Base-by-base conservation (phyloP, 1,140 invertebrate genomes). In the Cryptotermes secundus region DNA sequence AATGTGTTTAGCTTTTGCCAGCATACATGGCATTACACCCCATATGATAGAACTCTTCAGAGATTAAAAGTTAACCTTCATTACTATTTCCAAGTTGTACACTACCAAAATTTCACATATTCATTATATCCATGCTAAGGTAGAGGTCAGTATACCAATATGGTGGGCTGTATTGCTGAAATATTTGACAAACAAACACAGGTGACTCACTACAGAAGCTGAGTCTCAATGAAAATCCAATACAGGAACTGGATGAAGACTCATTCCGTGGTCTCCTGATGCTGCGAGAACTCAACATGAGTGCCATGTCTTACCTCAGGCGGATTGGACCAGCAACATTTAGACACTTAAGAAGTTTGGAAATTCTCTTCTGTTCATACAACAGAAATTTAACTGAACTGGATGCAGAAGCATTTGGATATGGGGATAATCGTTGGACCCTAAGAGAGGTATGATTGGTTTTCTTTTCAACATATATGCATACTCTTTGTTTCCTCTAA, bases 191-290 rank as follows among this genome's bases (percentile, higher is more conserved):
- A 38, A 4, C 12, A 87, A 82, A 84, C 86, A 49, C 85, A 88
- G 34, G 79, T 85, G 36, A 86, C 14, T 34, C 81, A 16, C 83
- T 87, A 35, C 72, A 87, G 49, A 86, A 80, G 1, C 35, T 87
- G 6, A 86, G 82, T 83, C 81, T 87, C 12, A 85, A 87, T 49
- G 85, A 86, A 53, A 87, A 87, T 79, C 85, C 86, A 24, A 85
- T 86, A 36, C 79, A 36, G 19, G 35, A 36, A 34, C 80, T 81
- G 80, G 34, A 83, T 14, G 79, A 65, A 72, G 84, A 85, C 24
- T 85, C 82, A 3, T 86, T 86, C 38, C 34, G 81, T 38, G 83
- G 85, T 34, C 59, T 86, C 22, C 45, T 81, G 22, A 38, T 49
- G 16, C 49, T 86, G 65, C 59, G 84, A 81, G 53, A 86, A 36